Percentiles rank a stretch among this genome's conserved stretches.
Conservation (phyloP, 92 coral and sea anemone genomes). For the Palythoa caribaeorum region DNA sequence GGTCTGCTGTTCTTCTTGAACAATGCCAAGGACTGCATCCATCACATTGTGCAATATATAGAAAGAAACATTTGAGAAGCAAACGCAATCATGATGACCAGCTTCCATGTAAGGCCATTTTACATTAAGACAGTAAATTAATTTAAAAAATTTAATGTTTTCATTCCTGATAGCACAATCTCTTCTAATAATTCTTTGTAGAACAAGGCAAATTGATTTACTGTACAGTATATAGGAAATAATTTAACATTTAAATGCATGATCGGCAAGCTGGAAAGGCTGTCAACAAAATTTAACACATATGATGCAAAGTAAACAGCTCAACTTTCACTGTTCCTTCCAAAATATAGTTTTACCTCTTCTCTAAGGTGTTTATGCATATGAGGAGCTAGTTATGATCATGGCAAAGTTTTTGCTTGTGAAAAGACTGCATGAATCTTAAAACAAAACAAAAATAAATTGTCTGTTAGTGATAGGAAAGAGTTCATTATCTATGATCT, state of each 20-base stretch:
- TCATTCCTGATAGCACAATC: conserved; percentile 49
- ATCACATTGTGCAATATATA: conserved; percentile 30
- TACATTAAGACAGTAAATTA: conserved; percentile 42
- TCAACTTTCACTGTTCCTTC: conserved; percentile 40
- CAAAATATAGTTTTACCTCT: background rate
- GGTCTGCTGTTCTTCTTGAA: conserved; percentile 45
- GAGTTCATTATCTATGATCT: no score
- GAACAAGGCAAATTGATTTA: conserved; percentile 46
- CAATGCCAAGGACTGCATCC: conserved; percentile 55
- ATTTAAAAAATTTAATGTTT: conserved; percentile 42
- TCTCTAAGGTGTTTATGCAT: background rate
- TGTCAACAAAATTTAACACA: conserved; percentile 42
- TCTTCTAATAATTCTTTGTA: conserved; percentile 47
- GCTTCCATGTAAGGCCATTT: conserved; percentile 44
- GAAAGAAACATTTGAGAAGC: conserved; percentile 35
- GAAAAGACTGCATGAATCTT: background rate
- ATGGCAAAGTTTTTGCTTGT: background rate
- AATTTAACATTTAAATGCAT: conserved; percentile 30
- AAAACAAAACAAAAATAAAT: conserved; percentile 3
- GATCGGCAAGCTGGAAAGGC: conserved; percentile 55
- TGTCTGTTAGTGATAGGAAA: no score
- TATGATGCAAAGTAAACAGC: conserved; percentile 50
- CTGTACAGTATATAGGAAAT: background rate
- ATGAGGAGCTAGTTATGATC: background rate
- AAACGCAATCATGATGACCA: conserved; percentile 46